Conservation (phyloP, 2,888 invertebrate genomes). For the Trichogramma dendrolimi region DNA sequence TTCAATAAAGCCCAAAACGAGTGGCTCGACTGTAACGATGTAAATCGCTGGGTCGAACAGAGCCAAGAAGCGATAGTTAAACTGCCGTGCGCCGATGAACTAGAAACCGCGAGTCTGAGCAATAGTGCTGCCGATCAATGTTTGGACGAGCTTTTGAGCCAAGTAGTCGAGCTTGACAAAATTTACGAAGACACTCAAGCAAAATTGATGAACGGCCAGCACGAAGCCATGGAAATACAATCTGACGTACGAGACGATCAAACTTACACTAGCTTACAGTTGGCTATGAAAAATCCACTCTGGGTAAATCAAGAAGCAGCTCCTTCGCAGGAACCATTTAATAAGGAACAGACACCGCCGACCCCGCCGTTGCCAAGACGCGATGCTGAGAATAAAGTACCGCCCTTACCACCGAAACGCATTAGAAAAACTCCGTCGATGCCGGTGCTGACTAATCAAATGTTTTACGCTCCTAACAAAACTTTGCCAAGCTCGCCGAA, state of each 20-base stretch:
- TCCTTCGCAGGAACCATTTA: background rate
- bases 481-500: slow-evolving; percentile 56
- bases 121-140: slow-evolving; percentile 50
- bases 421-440: slow-evolving; percentile 49
- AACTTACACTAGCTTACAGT: slow-evolving; percentile 78
- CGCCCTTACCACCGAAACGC: slow-evolving; percentile 79
- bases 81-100: slow-evolving; percentile 9
- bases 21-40: slow-evolving; percentile 45
- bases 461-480: slow-evolving; percentile 54
- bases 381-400: slow-evolving; percentile 60
- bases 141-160: slow-evolving; percentile 68
- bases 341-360: slow-evolving; percentile 26
- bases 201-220: slow-evolving; percentile 51
- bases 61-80: slow-evolving; percentile 13
- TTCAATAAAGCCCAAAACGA: slow-evolving; percentile 33
- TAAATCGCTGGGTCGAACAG: slow-evolving; percentile 40
- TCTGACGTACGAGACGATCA: slow-evolving; percentile 69
- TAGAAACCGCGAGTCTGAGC: background rate
- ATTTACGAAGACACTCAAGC: slow-evolving; percentile 73
- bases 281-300: slow-evolving; percentile 80
- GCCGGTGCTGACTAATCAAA: slow-evolving; percentile 40
- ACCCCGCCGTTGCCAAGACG: slow-evolving; percentile 40
- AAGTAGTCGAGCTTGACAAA: slow-evolving; percentile 76
- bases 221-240: slow-evolving; percentile 51
- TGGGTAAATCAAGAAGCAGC: slow-evolving; percentile 47